Percentiles rank a stretch among this genome's conserved stretches.
Evolutionary conservation across 2,888 invertebrate genomes (phyloP).

Genomic region (Prenolepis imparis): DNA sequence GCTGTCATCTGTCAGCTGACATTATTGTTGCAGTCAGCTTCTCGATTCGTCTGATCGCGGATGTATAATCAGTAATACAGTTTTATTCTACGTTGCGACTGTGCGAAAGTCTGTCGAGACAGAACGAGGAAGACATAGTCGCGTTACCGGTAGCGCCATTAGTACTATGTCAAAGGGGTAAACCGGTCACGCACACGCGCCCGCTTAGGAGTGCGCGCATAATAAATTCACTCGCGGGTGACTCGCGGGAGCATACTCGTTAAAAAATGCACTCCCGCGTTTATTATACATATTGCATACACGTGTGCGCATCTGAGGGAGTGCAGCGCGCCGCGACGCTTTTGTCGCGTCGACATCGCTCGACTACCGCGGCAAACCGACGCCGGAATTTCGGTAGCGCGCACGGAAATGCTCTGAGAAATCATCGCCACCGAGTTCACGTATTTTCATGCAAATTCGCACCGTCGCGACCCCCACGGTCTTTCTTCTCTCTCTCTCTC

Average conservation of each 20-base stretch:
- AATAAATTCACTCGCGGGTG: slow-evolving; percentile 24
- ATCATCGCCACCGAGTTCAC: slow-evolving; percentile 72
- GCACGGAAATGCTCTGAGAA: slow-evolving; percentile 44
- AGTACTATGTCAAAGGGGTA: slow-evolving; percentile 61
- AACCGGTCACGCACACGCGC: slow-evolving; percentile 35
- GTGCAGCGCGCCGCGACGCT: slow-evolving; percentile 46
- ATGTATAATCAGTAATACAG: background rate
- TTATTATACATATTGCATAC: slow-evolving; percentile 68
- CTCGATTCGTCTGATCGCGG: background rate
- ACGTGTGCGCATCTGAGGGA: slow-evolving; percentile 58
- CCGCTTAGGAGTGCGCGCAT: slow-evolving; percentile 8
- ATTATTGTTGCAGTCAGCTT: background rate
- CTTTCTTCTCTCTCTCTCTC: background rate
- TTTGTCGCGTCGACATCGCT: slow-evolving; percentile 67
- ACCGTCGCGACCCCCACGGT: slow-evolving; percentile 33
- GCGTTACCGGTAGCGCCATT: slow-evolving; percentile 69
- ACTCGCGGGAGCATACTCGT: slow-evolving; percentile 64
- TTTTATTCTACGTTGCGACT: background rate
- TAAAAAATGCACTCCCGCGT: slow-evolving; percentile 69
- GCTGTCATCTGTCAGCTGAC: background rate
- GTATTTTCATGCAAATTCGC: slow-evolving; percentile 76
- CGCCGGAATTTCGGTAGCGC: slow-evolving; percentile 33
- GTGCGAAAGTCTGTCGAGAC: background rate
- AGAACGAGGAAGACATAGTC: slow-evolving; percentile 48
- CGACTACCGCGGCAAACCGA: slow-evolving; percentile 59